Evolutionary conservation across 2,797 vertebrate genomes (phyloP).

Genomic region (Peromyscus aztecus): DNA sequence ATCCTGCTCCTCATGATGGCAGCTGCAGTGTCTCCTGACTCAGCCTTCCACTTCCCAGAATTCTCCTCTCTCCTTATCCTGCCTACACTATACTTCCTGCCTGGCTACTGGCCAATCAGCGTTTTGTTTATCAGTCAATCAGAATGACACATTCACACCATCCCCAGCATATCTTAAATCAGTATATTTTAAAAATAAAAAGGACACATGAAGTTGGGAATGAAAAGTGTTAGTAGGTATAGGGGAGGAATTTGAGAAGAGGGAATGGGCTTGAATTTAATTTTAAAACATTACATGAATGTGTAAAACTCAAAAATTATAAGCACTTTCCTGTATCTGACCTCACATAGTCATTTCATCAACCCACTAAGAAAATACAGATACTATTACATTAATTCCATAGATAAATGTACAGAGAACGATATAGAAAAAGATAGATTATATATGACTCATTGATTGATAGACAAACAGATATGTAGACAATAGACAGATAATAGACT

Average conservation of each 20-base stretch:
- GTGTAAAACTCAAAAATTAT: background rate
- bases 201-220: background rate
- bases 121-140: too few species aligned
- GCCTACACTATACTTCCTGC: too few species aligned
- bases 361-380: background rate
- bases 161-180: background rate
- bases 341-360: background rate
- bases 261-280: background rate
- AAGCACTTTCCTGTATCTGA: background rate
- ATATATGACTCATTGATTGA: background rate
- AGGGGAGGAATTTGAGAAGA: too few species aligned
- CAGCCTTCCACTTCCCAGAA: too few species aligned
- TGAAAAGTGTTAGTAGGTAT: too few species aligned
- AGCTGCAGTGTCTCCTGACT: too few species aligned
- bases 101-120: too few species aligned
- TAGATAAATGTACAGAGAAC: background rate
- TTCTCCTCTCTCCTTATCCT: too few species aligned
- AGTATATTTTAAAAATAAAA: background rate
- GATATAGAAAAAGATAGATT: background rate
- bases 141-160: too few species aligned
- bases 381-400: background rate
- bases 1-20: too few species aligned
- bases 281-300: background rate
- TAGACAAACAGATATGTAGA: background rate
- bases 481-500: background rate